phyloP scores from a whole-genome alignment of 2,888 invertebrate genomes.

The Malachius bipustulatus region DNA sequence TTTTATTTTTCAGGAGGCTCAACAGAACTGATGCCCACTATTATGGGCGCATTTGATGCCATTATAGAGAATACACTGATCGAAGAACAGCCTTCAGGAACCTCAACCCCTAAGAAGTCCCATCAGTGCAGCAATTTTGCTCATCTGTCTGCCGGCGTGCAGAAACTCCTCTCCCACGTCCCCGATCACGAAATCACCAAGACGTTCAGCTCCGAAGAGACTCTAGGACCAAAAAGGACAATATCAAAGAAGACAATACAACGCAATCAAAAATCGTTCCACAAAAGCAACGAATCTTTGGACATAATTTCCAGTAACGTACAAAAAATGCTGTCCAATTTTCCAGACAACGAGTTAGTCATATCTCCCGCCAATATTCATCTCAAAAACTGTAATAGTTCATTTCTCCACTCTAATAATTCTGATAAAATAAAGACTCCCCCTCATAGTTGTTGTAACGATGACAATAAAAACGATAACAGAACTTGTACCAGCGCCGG shows the following conservation, averaged over 20 bases:
- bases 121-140: constrained; percentile 39
- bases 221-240: constrained; percentile 19
- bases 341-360: constrained; percentile 36
- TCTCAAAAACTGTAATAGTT: constrained; percentile 19
- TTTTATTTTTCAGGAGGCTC: constrained; percentile 62
- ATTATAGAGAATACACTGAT: constrained; percentile 42
- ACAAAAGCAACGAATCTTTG: constrained; percentile 31
- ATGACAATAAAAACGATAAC: constrained; percentile 12
- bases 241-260: constrained; percentile 9
- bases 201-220: constrained; percentile 33
- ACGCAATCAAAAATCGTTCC: constrained; percentile 15
- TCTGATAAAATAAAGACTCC: too few species aligned
- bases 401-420: constrained; percentile 11
- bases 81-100: constrained; percentile 18
- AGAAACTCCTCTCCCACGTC: constrained; percentile 48
- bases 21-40: constrained; percentile 73
- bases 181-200: constrained; percentile 33
- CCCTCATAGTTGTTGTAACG: too few species aligned
- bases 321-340: constrained; percentile 43
- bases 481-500: constrained; percentile 4
- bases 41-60: constrained; percentile 79
- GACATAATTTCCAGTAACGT: constrained; percentile 40
- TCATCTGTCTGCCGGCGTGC: constrained; percentile 49
- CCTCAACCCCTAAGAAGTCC: constrained; percentile 27
- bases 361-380: constrained; percentile 25